Percentiles rank a stretch among this genome's conserved stretches.
phyloP scores from a whole-genome alignment of 1,140 invertebrate genomes.

The Bombus waltoni region DNA sequence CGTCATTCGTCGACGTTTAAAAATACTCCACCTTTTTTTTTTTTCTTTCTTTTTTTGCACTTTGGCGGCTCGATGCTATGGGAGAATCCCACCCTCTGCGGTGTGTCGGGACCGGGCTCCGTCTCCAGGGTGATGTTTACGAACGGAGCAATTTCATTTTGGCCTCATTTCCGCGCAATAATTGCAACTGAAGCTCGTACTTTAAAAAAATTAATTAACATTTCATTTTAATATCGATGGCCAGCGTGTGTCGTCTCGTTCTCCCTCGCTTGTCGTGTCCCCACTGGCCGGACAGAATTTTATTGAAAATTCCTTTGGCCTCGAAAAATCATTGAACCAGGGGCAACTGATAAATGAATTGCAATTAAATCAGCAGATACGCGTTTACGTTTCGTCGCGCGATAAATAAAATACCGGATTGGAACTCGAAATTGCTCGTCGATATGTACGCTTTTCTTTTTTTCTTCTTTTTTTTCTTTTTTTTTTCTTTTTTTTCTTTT shows the following conservation, averaged over 20 bases:
- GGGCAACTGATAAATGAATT: conserved; percentile 4
- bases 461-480: not conserved
- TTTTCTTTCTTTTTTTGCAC: not conserved
- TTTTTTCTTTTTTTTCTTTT: not conserved
- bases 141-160: conserved; percentile 30
- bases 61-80: too few species aligned
- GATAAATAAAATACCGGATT: not conserved
- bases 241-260: not conserved
- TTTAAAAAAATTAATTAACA: conserved; percentile 48
- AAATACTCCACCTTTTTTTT: not conserved
- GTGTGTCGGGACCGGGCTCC: not conserved
- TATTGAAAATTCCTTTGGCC: conserved; percentile 28
- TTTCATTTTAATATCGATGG: conserved; percentile 36
- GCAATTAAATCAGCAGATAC: conserved; percentile 16
- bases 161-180: conserved; percentile 27
- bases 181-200: not conserved
- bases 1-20: not conserved
- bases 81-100: too few species aligned
- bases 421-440: not conserved
- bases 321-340: not conserved
- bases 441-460: not conserved
- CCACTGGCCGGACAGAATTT: not conserved
- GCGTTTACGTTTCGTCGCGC: conserved; percentile 1
- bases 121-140: conserved; percentile 22
- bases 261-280: not conserved